phyloP scores from a whole-genome alignment of 2,113 vertebrate genomes.

The human (Homo sapiens) region DNA sequence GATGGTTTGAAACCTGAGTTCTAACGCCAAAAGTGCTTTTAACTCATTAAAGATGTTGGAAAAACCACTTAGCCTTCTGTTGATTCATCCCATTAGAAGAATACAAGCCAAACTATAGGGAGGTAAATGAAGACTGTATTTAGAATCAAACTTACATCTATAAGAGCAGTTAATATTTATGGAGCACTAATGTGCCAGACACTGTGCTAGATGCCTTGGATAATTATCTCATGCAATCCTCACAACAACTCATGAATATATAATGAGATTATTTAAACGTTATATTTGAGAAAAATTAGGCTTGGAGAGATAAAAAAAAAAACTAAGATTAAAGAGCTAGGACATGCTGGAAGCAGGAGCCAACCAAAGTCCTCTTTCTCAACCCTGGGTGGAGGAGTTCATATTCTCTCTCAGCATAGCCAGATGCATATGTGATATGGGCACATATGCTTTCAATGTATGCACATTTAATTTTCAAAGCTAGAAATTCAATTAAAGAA shows the following conservation, averaged over 20 bases:
- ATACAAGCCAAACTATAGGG: background rate
- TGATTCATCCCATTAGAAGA: background rate
- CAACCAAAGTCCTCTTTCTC: background rate
- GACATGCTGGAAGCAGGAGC: background rate
- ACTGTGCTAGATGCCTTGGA: background rate
- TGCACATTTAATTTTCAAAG: background rate
- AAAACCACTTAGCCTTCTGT: conserved; percentile 34
- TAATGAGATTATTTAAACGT: background rate
- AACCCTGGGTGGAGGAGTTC: background rate
- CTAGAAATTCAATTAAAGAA: background rate
- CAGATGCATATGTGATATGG: background rate
- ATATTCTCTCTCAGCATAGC: background rate
- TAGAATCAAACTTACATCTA: background rate
- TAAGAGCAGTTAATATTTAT: conserved; percentile 39
- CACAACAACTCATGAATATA: background rate
- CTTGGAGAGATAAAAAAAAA: background rate
- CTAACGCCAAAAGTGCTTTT: conserved; percentile 55
- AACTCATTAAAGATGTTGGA: conserved; percentile 38
- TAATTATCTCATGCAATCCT: conserved; percentile 29
- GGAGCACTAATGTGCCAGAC: background rate
- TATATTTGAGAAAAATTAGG: conserved; percentile 1
- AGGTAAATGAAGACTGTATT: conserved; percentile 24
- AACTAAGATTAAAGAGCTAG: background rate
- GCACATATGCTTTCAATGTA: background rate
- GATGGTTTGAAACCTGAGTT: conserved; percentile 22